A percentile compares a stretch with the other conserved stretches of the same genome.
phyloP scores from a whole-genome alignment of 1,140 invertebrate species.

The Dolichoris vasculosae region DNA sequence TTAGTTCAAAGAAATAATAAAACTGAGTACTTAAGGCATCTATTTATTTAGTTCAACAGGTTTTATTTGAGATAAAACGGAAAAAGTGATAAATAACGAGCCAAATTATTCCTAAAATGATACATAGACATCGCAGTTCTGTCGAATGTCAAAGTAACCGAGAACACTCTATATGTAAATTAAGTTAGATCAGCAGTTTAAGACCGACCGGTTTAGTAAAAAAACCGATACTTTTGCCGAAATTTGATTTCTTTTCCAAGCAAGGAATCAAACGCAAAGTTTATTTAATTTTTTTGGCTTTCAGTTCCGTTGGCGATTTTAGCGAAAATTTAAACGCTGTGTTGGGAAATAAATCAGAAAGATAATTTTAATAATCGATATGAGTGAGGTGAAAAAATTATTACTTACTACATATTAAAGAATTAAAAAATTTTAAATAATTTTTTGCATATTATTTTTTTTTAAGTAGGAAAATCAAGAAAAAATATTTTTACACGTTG shows the following conservation, averaged over 20 bases:
- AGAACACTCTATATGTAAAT: slow-evolving; percentile 34
- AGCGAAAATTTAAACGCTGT: neutral
- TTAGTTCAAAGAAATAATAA: neutral
- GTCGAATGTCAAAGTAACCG: neutral
- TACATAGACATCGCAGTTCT: neutral
- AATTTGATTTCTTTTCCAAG: slow-evolving; percentile 27
- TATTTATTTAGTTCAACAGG: neutral
- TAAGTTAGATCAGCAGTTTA: neutral
- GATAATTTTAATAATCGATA: neutral
- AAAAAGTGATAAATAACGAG: neutral
- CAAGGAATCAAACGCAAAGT: neutral
- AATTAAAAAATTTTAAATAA: neutral
- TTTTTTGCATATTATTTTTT: too few relatives aligned
- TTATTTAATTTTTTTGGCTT: neutral
- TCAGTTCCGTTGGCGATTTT: neutral
- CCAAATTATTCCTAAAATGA: neutral
- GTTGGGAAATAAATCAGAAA: neutral
- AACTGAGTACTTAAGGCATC: neutral
- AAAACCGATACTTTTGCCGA: neutral
- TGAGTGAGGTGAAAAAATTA: neutral
- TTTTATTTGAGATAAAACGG: neutral
- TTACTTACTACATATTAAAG: neutral
- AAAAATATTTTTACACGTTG: too few relatives aligned
- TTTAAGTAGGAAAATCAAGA: too few relatives aligned
- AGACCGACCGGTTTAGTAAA: neutral